Base-by-base conservation (phyloP, 2,888 invertebrate genomes). In the Drosophila stalkeri region DNA sequence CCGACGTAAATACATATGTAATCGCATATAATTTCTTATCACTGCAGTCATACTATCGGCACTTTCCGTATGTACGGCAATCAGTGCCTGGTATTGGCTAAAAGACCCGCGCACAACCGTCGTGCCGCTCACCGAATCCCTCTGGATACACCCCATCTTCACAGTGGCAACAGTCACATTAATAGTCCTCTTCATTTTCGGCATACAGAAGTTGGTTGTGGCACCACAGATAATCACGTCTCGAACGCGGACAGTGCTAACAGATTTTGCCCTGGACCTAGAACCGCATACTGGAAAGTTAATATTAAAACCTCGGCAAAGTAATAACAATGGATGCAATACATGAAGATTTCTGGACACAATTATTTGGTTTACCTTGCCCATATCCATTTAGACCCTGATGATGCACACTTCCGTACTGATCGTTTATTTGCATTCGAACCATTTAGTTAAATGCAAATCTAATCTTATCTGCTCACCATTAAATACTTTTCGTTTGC, bases 81-180 rank as follows among this genome's bases (percentile, higher is more conserved):
- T 98, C 66, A 98, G 98, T 11, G 99, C 99, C 4, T 99, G 98
- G 95, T 97, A 98, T 90, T 99, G 99, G 99, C 94, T 99, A 51
- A 96, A 97, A 90, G 99, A 99, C 93, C 98, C 99, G 0, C 95
- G 97, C 66, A 98, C 99, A 23, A 96, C 98, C n/a, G 96, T 97
- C 64, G 96, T 98, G 43, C 96, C 98, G 8, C 95, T 99, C 73
- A 95, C 96, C 23, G 98, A 99, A 93, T 99, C 99, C 2, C 94
- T 99, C 59, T 95, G 96, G 93, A 98, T 98, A 92, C 99, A 99
- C 94, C 97, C 98, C 37, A 97, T 99, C 92, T 99, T 99, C 93
- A 96, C 98, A 23, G 94, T 97, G 89, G 98, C 98, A 82, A 97
- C 97, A 64, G 94, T 97, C 82, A 94, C 96, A 78, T 94, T 98